Percentiles rank a stretch among this genome's conserved stretches.
Conservation (phyloP, 2,888 invertebrate species). For the Odontothrips loti region DNA sequence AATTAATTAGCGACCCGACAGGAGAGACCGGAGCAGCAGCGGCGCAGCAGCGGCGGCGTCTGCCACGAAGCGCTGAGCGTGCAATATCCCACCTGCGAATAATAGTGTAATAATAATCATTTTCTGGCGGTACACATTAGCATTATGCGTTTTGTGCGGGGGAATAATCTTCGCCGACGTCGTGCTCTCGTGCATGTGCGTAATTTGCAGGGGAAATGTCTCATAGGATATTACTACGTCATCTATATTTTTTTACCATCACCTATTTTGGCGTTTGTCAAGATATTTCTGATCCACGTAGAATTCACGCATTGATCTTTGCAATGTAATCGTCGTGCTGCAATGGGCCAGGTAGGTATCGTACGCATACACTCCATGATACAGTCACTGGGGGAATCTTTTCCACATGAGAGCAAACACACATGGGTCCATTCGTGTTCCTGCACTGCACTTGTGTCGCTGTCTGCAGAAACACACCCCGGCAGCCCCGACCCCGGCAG, state of each 20-base stretch:
- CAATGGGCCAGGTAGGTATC: no score
- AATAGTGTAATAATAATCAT: background rate
- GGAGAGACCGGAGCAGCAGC: background rate
- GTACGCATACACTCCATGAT: background rate
- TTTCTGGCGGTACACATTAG: no score
- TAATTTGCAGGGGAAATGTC: no score
- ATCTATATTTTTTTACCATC: no score
- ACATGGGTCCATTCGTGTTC: background rate
- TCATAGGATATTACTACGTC: no score
- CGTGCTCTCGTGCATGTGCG: no score
- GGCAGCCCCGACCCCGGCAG: background rate
- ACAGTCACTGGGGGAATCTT: slow-evolving; percentile 6
- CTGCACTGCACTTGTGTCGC: background rate
- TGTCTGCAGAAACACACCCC: slow-evolving; percentile 3
- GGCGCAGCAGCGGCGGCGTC: background rate
- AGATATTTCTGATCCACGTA: no score
- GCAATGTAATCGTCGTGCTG: no score
- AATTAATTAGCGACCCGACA: background rate
- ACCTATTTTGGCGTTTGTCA: no score
- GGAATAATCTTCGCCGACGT: no score
- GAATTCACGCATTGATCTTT: no score
- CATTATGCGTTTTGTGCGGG: no score
- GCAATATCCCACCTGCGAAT: slow-evolving; percentile 11
- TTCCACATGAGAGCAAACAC: background rate
- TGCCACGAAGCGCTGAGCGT: background rate